phyloP scores from a whole-genome alignment of 2,888 invertebrate species.

The Sinopyrophorus schimmeli region DNA sequence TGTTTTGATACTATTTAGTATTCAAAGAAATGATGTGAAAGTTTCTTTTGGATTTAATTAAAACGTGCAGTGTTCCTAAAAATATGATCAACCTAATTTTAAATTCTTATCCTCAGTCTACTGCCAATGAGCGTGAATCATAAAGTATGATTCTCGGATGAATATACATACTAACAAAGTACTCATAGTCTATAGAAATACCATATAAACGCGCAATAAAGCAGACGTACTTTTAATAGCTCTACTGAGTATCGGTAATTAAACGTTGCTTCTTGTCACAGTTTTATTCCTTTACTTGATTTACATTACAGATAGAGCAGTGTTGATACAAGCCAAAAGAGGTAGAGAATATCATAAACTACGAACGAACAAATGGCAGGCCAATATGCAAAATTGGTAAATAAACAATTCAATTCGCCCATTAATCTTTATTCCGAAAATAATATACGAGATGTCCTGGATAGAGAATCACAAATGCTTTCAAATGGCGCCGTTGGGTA shows the following conservation, averaged over 20 bases:
- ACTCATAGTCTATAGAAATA: not conserved
- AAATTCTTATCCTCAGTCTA: constrained; percentile 6
- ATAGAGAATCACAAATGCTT: constrained; percentile 75
- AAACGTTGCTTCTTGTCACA: too few relatives aligned
- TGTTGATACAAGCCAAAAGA: constrained; percentile 16
- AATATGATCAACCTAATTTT: constrained; percentile 13
- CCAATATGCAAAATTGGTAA: constrained; percentile 71
- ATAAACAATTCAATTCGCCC: constrained; percentile 89
- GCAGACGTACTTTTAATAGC: too few relatives aligned
- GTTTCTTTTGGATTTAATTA: too few relatives aligned
- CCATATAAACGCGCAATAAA: constrained; percentile 1
- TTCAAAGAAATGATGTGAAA: too few relatives aligned
- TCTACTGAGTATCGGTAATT: too few relatives aligned
- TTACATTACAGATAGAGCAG: constrained; percentile 4
- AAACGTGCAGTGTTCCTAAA: constrained; percentile 3
- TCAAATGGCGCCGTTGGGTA: constrained; percentile 81
- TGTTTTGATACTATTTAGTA: too few relatives aligned
- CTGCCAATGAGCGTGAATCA: constrained; percentile 15
- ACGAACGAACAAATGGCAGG: constrained; percentile 64
- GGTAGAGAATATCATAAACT: constrained; percentile 4
- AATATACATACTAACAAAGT: constrained; percentile 9
- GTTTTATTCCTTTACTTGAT: not conserved
- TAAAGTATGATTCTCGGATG: constrained; percentile 8
- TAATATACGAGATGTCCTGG: constrained; percentile 78
- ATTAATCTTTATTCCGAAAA: constrained; percentile 82